Conservation (phyloP, 2,113 vertebrate genomes). For the Crotalus helleri region DNA sequence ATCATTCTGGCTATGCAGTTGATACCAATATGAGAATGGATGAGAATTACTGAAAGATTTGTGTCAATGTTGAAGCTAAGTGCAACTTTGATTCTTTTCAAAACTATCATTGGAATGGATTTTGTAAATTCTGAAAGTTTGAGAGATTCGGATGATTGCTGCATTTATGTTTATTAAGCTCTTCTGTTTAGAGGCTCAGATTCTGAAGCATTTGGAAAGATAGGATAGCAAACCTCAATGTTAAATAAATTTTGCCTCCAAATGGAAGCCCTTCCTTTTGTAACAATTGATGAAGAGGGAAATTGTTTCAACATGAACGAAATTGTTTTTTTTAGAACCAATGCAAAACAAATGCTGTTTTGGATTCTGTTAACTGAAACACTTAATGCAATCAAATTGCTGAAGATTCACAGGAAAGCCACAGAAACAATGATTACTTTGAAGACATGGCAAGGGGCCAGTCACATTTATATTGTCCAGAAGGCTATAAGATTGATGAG, state of each 20-base stretch:
- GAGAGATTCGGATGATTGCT: neutral
- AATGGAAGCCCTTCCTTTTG: fast-evolving
- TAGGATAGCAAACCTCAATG: neutral
- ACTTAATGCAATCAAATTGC: neutral
- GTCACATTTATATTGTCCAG: neutral
- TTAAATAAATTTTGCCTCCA: fast-evolving
- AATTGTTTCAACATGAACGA: neutral
- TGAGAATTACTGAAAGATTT: neutral
- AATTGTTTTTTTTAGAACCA: neutral
- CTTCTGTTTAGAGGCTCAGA: neutral
- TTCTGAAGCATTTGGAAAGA: fast-evolving
- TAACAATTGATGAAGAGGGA: neutral
- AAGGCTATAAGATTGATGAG: neutral
- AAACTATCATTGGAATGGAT: neutral
- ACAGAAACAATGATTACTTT: neutral
- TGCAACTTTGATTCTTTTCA: neutral
- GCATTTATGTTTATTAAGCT: neutral
- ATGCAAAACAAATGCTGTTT: neutral
- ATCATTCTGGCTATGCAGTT: neutral
- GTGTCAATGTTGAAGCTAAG: neutral
- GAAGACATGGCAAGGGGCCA: neutral
- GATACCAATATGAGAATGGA: neutral
- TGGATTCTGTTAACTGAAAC: neutral
- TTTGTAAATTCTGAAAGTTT: neutral
- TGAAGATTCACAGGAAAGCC: neutral